Evolutionary conservation across 64 coral and sea anemone species (phyloP), one percentile per base, ranked within the genome.

Genomic region (Montipora sp.): DNA sequence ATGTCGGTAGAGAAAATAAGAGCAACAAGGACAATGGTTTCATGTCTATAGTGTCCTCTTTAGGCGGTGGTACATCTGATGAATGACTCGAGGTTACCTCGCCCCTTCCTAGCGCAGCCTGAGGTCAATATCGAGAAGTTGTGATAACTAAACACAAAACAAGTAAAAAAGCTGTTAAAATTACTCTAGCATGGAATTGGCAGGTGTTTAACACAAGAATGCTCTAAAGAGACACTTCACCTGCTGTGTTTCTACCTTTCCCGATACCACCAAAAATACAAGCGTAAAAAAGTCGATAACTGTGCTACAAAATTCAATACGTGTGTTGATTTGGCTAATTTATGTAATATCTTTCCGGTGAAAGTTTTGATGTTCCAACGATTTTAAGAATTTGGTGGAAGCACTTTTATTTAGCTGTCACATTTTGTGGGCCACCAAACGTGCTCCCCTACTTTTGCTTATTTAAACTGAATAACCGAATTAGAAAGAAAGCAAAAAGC

Each of bases 181-280:
- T 45, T 27, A 72, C 45, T 46, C 82, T 71, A 71, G 82, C 44
- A 85, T 72, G 45, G 10, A 51, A 72, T 71, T 46, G 11, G 45
- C 82, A 85, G 82, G 82, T 85, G 63, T 22, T 85, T 71, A 71
- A 49, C 46, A 71, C 47, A 22, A 12, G 47, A 22, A 22, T 51
- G 24, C 15, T 49, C 22, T 50, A 3, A 47, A 16, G 49, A 47
- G 55, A 81, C 55, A 45, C 47, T 78, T 4, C 45, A 71, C 65
- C 82, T 71, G 46, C 47, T 85, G 19, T 71, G 18, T 23, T 71
- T 10, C 18, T 49, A 12, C 18, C 18, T 47, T 85, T 5, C 47
- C 16, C 12, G 19, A 16, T 85, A 22, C 50, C 45, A 85, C 48
- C 3, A 10, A 57, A 14, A 68, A 21, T 50, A 50, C 21, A 45